Base-by-base conservation (phyloP, 2,113 vertebrate species). In the Lophura nycthemera region DNA sequence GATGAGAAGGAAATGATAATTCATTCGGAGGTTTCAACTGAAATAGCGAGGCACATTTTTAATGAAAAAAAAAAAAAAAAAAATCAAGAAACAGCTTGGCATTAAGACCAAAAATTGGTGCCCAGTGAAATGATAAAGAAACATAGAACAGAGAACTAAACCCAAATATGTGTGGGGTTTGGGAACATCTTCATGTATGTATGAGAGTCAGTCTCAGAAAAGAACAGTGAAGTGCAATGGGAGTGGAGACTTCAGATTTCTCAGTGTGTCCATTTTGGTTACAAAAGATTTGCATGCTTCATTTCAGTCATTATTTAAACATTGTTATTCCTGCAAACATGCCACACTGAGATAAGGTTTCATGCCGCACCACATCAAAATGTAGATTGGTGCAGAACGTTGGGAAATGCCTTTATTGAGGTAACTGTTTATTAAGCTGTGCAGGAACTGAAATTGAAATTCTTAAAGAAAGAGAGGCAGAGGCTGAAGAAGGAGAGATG, bases 241-340 rank as follows among this genome's bases (percentile, higher is more conserved):
- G 83, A 97, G 76, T 95, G 60, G 87, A 97, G 93, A 92, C 91
- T 97, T 96, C 66, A 95, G 87, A 90, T 95, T 95, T 95, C 96
- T 96, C 96, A 83, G 89, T 95, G 71, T 88, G 95, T 96, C 96
- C 96, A 88, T 96, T 98, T 92, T 38, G 96, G 96, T 94, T 97
- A 95, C 95, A 97, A 98, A 97, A 96, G 92, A 93, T 93, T 97
- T 97, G 94, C 94, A 93, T 92, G 97, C 96, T 97, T 97, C 96
- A 95, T 97, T 98, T 97, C 96, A 96, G 97, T 89, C 95, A 97
- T 97, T 97, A 97, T 96, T 97, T 97, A 97, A 98, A 97, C 96
- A 96, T 93, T 98, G 97, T 97, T 98, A 98, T 97, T 98, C 97
- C 96, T 93, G 96, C 96, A 98, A 97, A 98, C 97, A 98, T 98